These are phyloP conservation scores for Metopia argyrocephala DNA, from an alignment of 2,888 invertebrate genomes.

Conservation along the genomic window DNA sequence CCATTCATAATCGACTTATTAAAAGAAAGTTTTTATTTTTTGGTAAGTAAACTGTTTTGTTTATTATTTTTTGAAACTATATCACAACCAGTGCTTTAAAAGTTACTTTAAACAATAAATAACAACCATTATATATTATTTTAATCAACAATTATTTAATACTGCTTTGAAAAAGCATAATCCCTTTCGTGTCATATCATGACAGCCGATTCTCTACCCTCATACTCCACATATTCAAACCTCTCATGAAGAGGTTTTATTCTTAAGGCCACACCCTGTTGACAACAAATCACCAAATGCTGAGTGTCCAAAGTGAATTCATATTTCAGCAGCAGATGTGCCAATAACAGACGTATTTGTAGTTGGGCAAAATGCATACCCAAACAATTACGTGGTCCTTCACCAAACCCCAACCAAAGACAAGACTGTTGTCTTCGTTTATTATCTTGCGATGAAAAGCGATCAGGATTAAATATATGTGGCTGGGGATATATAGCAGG, in stretches of 20 bases:
- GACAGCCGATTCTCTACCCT: conserved; percentile 60
- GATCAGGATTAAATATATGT: conserved; percentile 82
- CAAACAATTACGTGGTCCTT: conserved; percentile 78
- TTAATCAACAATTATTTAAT: conserved; percentile 13
- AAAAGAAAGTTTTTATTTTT: too few relatives aligned
- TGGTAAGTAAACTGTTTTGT: not conserved
- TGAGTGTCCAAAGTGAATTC: conserved; percentile 71
- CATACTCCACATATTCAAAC: conserved; percentile 52
- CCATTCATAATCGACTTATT: too few relatives aligned
- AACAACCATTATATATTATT: conserved; percentile 37
- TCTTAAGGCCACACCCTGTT: conserved; percentile 71
- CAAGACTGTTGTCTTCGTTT: conserved; percentile 76
- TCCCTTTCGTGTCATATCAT: conserved; percentile 32
- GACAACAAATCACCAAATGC: conserved; percentile 64
- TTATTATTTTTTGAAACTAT: not conserved
- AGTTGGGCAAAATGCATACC: conserved; percentile 76
- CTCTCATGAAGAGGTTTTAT: conserved; percentile 67
- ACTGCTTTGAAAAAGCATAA: conserved; percentile 3
- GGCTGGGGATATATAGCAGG: conserved; percentile 82
- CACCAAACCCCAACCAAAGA: conserved; percentile 78
- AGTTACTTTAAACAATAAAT: conserved; percentile 25
- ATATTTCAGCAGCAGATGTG: conserved; percentile 70
- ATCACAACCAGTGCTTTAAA: not conserved
- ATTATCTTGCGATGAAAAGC: conserved; percentile 81
- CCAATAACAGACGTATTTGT: conserved; percentile 71